phyloP scores from a whole-genome alignment of 2,888 invertebrate genomes.

The Nomada hirtipes region DNA sequence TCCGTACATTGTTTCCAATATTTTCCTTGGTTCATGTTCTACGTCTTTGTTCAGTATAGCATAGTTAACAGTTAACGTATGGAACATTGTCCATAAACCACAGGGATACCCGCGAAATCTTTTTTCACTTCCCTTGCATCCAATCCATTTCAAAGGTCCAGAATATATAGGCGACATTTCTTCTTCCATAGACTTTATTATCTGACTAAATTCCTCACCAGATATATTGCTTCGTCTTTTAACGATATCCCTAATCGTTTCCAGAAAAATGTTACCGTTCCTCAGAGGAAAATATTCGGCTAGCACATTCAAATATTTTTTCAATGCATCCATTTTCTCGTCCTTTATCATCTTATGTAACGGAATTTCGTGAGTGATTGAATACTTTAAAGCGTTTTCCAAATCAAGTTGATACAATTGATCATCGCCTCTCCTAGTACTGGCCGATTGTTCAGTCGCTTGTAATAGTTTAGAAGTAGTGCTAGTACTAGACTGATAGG shows the following conservation, averaged over 20 bases:
- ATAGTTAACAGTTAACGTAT: slow-evolving; percentile 92
- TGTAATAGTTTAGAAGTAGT: slow-evolving; percentile 42
- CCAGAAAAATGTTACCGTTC: slow-evolving; percentile 85
- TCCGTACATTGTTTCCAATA: slow-evolving; percentile 93
- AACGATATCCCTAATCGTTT: slow-evolving; percentile 86
- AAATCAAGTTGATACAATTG: slow-evolving; percentile 94
- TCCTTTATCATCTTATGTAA: slow-evolving; percentile 89
- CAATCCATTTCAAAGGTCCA: slow-evolving; percentile 87
- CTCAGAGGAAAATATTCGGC: slow-evolving; percentile 92
- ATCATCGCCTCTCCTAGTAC: slow-evolving; percentile 85
- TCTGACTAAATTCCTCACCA: slow-evolving; percentile 87
- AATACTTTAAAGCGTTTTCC: slow-evolving; percentile 93
- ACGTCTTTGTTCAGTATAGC: slow-evolving; percentile 64
- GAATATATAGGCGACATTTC: slow-evolving; percentile 86
- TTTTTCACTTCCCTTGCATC: slow-evolving; percentile 92
- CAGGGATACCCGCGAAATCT: slow-evolving; percentile 95
- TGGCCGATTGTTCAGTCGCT: slow-evolving; percentile 67
- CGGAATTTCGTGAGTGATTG: slow-evolving; percentile 93
- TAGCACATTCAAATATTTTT: slow-evolving; percentile 90
- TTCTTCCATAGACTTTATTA: slow-evolving; percentile 86
- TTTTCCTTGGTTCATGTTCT: slow-evolving; percentile 87
- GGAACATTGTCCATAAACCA: slow-evolving; percentile 97
- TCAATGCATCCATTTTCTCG: slow-evolving; percentile 90
- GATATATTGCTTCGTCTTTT: slow-evolving; percentile 85
- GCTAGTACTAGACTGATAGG: slow-evolving; percentile 5